These are phyloP conservation scores for Maniola hyperantus DNA, from an alignment of 2,888 invertebrate genomes.

Conservation along the genomic window DNA sequence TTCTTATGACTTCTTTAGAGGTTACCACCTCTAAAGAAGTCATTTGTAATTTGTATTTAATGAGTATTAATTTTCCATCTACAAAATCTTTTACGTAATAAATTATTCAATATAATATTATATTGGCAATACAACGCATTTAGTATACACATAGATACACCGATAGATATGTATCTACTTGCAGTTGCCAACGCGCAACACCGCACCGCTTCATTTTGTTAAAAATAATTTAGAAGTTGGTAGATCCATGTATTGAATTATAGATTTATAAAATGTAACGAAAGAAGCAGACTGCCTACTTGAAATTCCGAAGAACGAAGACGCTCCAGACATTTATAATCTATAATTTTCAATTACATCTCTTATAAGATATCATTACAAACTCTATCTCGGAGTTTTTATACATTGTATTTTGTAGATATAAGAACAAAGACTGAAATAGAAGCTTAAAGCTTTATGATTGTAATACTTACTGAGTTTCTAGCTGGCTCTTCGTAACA, in stretches of 20 bases:
- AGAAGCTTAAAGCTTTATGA: too few species aligned
- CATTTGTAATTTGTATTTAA: too few species aligned
- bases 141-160: neutral
- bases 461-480: too few species aligned
- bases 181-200: neutral
- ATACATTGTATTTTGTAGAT: neutral
- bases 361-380: constrained; percentile 28
- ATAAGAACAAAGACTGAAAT: neutral
- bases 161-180: constrained; percentile 3
- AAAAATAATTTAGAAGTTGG: constrained; percentile 4
- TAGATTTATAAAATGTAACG: neutral
- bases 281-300: constrained; percentile 22
- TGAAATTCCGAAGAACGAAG: constrained; percentile 26
- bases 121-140: neutral
- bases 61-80: neutral
- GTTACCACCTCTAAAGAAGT: too few species aligned
- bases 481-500: too few species aligned
- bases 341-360: constrained; percentile 48
- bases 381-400: neutral
- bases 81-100: neutral
- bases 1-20: too few species aligned
- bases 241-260: constrained; percentile 10
- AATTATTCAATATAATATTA: neutral
- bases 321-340: constrained; percentile 34
- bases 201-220: neutral